Base-by-base conservation (phyloP, 2,113 vertebrate species). In the Cranoglanis bouderius region DNA sequence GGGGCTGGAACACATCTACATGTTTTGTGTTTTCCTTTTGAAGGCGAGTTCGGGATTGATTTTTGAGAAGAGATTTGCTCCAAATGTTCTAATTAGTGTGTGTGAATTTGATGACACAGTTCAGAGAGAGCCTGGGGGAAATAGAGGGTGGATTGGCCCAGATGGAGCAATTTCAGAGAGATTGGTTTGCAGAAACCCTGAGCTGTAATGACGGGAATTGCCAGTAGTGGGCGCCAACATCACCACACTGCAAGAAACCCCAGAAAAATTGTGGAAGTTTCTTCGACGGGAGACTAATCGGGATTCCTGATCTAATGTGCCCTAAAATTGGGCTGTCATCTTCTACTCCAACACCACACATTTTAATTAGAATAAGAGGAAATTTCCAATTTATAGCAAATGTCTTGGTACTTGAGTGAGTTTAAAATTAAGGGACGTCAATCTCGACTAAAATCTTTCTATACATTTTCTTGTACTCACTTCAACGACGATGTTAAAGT, bases 211-310 rank as follows among this genome's bases (percentile, higher is more conserved):
- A 86, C 57, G 3, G 38, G 90, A 59, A 89, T 72, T 82, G 91
- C 92, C 94, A 93, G 87, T 87, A 92, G 94, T 92, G 91, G 92
- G 94, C 61, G 91, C 92, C 89, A 93, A 86, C 55, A 86, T 70
- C 84, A 91, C 26, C 74, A 74, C 51, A 85, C 19, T 38, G 38
- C n/a, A 63, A 61, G 59, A 67, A 19, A 0, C 32, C 8, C 26
- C 10, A 53, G 14, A 9, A 85, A 19, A 32, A 70, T 55, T n/a
- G 38, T 59, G 43, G 65, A 85, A 61, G n/a, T n/a, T 88, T 21
- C 13, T 59, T 51, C 14, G 16, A 19, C 16, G 13, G 38, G 19
- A 78, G 26, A 51, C 21, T 40, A 57, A 59, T 80, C 26, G 6
- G 46, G 46, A 32, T 80, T 80, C 38, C 9, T 5, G 26, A 24